Percentiles rank a stretch among this genome's conserved stretches.
Evolutionary conservation across 1,140 invertebrate genomes (phyloP).

Genomic region (Nasonia giraulti): DNA sequence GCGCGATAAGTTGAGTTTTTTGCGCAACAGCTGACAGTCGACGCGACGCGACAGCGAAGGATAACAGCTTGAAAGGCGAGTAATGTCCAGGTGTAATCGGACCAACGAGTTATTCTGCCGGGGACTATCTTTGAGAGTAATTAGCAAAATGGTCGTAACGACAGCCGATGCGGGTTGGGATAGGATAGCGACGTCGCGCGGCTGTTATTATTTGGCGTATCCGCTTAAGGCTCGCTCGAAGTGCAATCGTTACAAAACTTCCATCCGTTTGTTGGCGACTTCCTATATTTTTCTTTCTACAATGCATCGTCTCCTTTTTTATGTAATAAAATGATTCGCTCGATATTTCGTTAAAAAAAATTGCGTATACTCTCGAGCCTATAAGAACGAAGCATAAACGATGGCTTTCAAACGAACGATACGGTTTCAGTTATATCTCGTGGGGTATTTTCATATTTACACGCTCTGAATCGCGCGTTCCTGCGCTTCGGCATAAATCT

Average conservation of each 20-base stretch:
- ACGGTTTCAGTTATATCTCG: not conserved
- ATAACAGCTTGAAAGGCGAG: too few species aligned
- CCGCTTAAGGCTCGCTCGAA: not conserved
- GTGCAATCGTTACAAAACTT: not conserved
- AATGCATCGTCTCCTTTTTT: not conserved
- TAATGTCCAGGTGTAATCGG: too few species aligned
- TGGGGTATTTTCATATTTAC: conserved; percentile 15
- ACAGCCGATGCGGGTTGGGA: not conserved
- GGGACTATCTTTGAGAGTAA: not conserved
- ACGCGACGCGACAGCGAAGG: too few species aligned
- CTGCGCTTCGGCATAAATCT: conserved; percentile 22
- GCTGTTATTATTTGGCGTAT: not conserved
- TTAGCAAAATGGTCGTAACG: not conserved
- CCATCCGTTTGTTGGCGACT: not conserved
- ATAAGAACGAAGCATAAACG: too few species aligned
- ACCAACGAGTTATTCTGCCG: too few species aligned
- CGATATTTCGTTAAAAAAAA: too few species aligned
- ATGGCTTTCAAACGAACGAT: too few species aligned
- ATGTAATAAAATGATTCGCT: too few species aligned
- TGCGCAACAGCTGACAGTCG: too few species aligned
- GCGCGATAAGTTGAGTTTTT: too few species aligned
- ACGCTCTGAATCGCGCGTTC: conserved; percentile 18
- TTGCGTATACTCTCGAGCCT: too few species aligned
- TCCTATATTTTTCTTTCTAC: not conserved
- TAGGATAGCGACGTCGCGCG: not conserved